These are phyloP conservation scores for Frankliniella intonsa DNA, from an alignment of 2,888 invertebrate genomes.

Conservation along the genomic window DNA sequence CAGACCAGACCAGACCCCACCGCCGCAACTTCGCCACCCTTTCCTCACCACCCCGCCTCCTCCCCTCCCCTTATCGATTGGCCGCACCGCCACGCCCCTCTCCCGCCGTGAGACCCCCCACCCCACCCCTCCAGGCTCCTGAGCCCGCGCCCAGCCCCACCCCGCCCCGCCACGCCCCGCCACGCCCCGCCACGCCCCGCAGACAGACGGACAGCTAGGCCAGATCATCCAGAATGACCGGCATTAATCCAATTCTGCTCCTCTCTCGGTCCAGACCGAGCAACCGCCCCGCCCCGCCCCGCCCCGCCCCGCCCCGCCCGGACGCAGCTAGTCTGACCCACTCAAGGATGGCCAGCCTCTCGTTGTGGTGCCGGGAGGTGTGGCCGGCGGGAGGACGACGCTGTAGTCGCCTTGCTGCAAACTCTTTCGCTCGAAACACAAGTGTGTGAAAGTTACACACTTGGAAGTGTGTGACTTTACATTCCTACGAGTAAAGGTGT, in stretches of 20 bases:
- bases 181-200: background rate
- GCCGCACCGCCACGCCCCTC: background rate
- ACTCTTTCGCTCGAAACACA: no score
- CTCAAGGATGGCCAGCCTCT: no score
- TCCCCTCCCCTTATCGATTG: conserved; percentile 19
- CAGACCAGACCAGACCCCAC: background rate
- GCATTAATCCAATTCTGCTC: background rate
- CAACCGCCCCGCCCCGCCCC: background rate
- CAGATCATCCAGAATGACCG: background rate
- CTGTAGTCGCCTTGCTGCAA: no score
- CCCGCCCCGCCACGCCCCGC: background rate
- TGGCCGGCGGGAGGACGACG: no score
- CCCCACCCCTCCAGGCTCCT: background rate
- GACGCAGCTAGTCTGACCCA: no score
- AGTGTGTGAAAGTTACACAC: no score
- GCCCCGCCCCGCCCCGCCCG: background rate
- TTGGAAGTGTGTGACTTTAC: no score
- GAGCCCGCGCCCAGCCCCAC: background rate
- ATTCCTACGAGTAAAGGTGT: no score
- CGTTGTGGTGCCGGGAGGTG: no score
- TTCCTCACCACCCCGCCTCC: background rate
- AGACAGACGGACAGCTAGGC: background rate
- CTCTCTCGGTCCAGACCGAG: no score
- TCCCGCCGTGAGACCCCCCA: background rate
- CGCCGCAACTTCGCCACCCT: background rate